A percentile compares a stretch with the other conserved stretches of the same genome.
phyloP scores from a whole-genome alignment of 2,888 invertebrate genomes.

The Pelosia muscerda region DNA sequence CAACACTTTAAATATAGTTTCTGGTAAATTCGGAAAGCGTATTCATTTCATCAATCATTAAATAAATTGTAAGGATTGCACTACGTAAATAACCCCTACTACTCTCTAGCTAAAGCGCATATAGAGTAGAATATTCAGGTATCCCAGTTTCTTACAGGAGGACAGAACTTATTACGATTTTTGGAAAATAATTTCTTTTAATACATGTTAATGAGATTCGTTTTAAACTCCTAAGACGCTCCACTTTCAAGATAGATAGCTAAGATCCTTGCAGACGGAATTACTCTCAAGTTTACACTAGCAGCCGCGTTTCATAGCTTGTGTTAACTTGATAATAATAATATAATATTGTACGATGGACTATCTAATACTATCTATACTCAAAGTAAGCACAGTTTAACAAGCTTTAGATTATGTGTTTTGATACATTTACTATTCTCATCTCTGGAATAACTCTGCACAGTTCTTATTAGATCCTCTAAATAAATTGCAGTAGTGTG shows the following conservation, averaged over 20 bases:
- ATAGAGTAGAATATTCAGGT: too few relatives aligned
- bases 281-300: conserved; percentile 51
- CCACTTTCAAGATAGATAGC: conserved; percentile 31
- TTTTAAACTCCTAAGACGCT: background rate
- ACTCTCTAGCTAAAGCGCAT: too few relatives aligned
- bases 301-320: conserved; percentile 46
- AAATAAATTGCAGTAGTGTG: background rate
- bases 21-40: background rate
- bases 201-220: too few relatives aligned
- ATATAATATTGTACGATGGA: background rate
- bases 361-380: background rate
- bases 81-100: too few relatives aligned
- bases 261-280: conserved; percentile 44
- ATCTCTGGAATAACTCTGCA: background rate
- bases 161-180: too few relatives aligned
- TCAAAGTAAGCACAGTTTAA: background rate
- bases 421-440: background rate
- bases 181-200: too few relatives aligned
- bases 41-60: too few relatives aligned
- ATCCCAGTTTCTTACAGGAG: too few relatives aligned
- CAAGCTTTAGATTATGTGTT: background rate
- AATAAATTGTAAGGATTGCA: too few relatives aligned
- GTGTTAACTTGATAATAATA: conserved; percentile 44
- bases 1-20: background rate
- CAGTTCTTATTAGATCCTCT: background rate